Base-by-base conservation (phyloP, 2,888 invertebrate genomes). In the Hirudinaria manillensis region DNA sequence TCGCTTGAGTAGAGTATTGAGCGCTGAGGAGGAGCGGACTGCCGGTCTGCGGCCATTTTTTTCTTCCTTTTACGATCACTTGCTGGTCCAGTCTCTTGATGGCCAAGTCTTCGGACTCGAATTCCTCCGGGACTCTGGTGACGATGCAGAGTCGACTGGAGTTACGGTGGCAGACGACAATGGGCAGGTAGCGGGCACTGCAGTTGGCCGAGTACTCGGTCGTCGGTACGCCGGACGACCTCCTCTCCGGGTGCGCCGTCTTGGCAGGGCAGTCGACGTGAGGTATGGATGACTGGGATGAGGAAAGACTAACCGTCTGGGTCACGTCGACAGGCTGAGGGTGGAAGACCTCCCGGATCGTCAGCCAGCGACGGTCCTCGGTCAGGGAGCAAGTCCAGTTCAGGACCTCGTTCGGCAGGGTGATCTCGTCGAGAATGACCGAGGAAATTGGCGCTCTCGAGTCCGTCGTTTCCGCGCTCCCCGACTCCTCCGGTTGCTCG, bases 351-450 rank as follows among this genome's bases (percentile, higher is more conserved):
- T 61, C 61, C 10, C 61, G 61, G n/a, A 61, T 61, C 24, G 61
- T 61, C 61, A 61, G 61, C 61, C 61, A 61, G 61, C 61, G 61
- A 6, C 61, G 61, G 19, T 61, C 61, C 29, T 61, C 61, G 24
- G 61, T 27, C 29, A 61, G 19, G 24, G 61, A 61, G 19, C 61
- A 61, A 61, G 13, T 29, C 61, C 61, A 61, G 19, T 10, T 29
- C 24, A 27, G 3, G 7, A 61, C 24, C 29, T 61, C 61, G 29
- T 61, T 61, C 61, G 61, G 61, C 61, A 61, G 61, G 24, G 13
- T 13, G 24, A 61, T 16, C 21, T 61, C 29, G 10, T 61, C 61
- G 24, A 61, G 24, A 27, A 61, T 61, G 24, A 27, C 24, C 10
- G 61, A 27, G 21, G 61, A 61, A 61, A 61, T 61, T 10, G 61